Conservation (phyloP, 2,113 vertebrate species). For the Poicephalus meyeri region DNA sequence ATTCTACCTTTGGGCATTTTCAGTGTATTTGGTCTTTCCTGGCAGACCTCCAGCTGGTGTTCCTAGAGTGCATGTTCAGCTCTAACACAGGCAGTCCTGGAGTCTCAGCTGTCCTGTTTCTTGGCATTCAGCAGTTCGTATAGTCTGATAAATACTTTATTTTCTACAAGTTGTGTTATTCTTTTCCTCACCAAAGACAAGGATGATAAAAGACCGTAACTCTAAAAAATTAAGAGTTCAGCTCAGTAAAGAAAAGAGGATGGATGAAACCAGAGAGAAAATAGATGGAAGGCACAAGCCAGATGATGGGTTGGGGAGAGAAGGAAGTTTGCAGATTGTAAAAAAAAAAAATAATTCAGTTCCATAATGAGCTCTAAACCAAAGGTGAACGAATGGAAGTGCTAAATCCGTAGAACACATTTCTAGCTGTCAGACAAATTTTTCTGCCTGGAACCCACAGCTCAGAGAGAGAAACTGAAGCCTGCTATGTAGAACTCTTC, state of each 20-base stretch:
- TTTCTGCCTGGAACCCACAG: background rate
- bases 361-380: background rate
- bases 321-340: background rate
- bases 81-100: background rate
- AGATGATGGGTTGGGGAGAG: background rate
- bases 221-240: background rate
- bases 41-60: background rate
- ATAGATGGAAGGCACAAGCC: background rate
- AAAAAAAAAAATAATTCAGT: background rate
- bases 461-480: background rate
- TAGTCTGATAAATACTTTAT: background rate
- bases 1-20: background rate
- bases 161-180: background rate
- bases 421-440: constrained; percentile 5
- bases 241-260: background rate
- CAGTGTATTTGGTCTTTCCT: background rate
- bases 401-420: background rate
- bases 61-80: background rate
- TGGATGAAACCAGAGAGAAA: background rate
- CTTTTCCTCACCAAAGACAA: background rate
- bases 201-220: background rate
- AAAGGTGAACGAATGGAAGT: background rate
- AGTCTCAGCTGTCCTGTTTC: background rate
- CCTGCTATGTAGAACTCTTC: background rate
- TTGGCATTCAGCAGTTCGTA: background rate